phyloP scores from a whole-genome alignment of 2,113 vertebrate species.

The Sinocyclocheilus rhinocerous region DNA sequence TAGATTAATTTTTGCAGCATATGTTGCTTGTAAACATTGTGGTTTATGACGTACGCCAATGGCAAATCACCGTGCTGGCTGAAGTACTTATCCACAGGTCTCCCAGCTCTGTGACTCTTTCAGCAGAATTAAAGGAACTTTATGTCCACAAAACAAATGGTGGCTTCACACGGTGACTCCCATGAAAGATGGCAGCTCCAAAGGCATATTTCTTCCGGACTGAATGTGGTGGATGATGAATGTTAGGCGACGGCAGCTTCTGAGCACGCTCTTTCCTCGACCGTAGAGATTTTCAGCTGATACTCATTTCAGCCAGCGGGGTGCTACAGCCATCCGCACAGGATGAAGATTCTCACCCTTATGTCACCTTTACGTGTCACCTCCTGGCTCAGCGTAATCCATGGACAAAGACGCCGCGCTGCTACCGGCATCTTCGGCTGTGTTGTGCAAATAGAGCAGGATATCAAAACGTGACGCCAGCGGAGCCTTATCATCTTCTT shows the following conservation, averaged over 20 bases:
- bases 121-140: slow-evolving; percentile 66
- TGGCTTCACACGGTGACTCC: slow-evolving; percentile 66
- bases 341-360: slow-evolving; percentile 71
- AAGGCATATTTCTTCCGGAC: slow-evolving; percentile 73
- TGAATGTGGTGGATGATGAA: slow-evolving; percentile 75
- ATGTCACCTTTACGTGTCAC: slow-evolving; percentile 68
- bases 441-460: slow-evolving; percentile 9
- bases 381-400: slow-evolving; percentile 26
- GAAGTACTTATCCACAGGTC: slow-evolving; percentile 53
- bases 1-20: neutral
- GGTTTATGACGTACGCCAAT: slow-evolving; percentile 29
- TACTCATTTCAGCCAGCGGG: slow-evolving; percentile 65
- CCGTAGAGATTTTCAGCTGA: slow-evolving; percentile 67
- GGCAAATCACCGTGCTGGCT: slow-evolving; percentile 51
- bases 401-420: slow-evolving; percentile 6
- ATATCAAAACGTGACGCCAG: neutral
- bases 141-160: slow-evolving; percentile 72
- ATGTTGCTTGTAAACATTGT: slow-evolving; percentile 33
- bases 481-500: slow-evolving; percentile 24
- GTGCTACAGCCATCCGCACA: slow-evolving; percentile 58
- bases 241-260: slow-evolving; percentile 65
- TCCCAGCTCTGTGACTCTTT: slow-evolving; percentile 49
- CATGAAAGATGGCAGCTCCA: slow-evolving; percentile 73
- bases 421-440: slow-evolving; percentile 20
- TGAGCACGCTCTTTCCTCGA: slow-evolving; percentile 43